phyloP scores from a whole-genome alignment of 2,113 vertebrate genomes.

The pig (Sus scrofa) region T2T-Sscrofa CM000812.6:262943501-262944000 shows the following conservation, averaged over 20 bases:
- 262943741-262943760: background rate
- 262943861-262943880: background rate
- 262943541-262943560: background rate
- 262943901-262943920: background rate
- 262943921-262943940: background rate
- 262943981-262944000: background rate
- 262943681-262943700: background rate
- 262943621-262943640: background rate
- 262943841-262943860: background rate
- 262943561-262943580: background rate
- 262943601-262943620: background rate
- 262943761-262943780: background rate
- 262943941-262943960: background rate
- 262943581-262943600: background rate
- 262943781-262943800: background rate
- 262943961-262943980: background rate
- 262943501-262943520: background rate
- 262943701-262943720: background rate
- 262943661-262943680: background rate
- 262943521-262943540: background rate
- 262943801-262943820: background rate
- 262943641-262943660: background rate
- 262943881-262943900: fast-evolving
- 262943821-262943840: background rate
- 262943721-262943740: background rate